These are phyloP conservation scores for Himalopsyche tibetana DNA, from an alignment of 2,888 invertebrate genomes.

Conservation along the genomic window DNA sequence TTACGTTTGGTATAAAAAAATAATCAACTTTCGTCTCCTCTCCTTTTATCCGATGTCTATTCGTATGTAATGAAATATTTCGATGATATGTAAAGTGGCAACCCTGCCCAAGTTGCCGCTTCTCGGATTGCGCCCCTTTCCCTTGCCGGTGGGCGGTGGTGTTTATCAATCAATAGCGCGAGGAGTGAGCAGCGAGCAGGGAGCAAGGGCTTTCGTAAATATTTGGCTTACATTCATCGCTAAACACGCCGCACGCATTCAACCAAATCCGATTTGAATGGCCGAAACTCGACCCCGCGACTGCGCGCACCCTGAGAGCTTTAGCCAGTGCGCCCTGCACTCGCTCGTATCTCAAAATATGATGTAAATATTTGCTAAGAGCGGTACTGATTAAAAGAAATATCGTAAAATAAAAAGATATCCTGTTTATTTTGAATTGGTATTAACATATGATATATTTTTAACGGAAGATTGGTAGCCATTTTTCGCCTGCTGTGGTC, in stretches of 20 bases:
- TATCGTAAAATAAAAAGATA: too few species aligned
- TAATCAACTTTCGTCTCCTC: too few species aligned
- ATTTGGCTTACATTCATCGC: slow-evolving; percentile 60
- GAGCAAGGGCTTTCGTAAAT: slow-evolving; percentile 49
- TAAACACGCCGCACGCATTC: slow-evolving; percentile 43
- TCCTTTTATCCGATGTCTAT: too few species aligned
- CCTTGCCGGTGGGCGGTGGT: slow-evolving; percentile 41
- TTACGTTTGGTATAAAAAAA: too few species aligned
- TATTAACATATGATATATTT: too few species aligned
- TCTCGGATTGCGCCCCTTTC: neutral
- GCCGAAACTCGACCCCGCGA: slow-evolving; percentile 22
- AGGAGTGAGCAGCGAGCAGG: slow-evolving; percentile 18
- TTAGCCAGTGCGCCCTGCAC: neutral
- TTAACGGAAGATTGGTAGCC: too few species aligned
- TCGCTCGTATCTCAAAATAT: neutral
- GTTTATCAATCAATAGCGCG: slow-evolving; percentile 61
- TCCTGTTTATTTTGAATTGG: too few species aligned
- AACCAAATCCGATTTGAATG: slow-evolving; percentile 51
- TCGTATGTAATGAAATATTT: too few species aligned
- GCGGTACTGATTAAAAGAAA: too few species aligned
- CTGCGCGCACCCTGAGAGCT: neutral
- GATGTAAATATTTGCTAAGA: neutral
- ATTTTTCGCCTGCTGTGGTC: too few species aligned
- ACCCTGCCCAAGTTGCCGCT: neutral
- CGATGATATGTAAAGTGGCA: neutral